These are phyloP conservation scores for Thalassophryne amazonica DNA, from an alignment of 2,797 vertebrate genomes.

Conservation along the genomic window DNA sequence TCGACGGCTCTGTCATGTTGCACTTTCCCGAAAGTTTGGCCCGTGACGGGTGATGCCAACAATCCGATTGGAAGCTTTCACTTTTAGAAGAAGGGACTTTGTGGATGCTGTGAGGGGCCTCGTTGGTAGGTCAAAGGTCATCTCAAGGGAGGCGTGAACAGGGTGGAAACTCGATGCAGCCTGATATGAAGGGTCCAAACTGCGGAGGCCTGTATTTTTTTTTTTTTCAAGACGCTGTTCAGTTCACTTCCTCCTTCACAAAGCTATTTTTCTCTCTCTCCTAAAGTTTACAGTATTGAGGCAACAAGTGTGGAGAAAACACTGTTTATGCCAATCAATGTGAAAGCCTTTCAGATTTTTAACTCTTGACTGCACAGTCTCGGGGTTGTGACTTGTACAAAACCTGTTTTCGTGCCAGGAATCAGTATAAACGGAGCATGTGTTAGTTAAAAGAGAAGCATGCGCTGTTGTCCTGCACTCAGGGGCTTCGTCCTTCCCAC, in stretches of 20 bases:
- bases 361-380: slow-evolving; percentile 41
- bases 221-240: slow-evolving; percentile 7
- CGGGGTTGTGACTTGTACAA: slow-evolving; percentile 49
- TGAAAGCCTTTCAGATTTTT: slow-evolving; percentile 51
- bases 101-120: neutral
- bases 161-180: slow-evolving; percentile 2
- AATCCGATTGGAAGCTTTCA: neutral
- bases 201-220: slow-evolving; percentile 1
- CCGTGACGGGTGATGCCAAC: neutral
- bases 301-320: slow-evolving; percentile 2
- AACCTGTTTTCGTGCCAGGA: slow-evolving; percentile 19
- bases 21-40: slow-evolving; percentile 29
- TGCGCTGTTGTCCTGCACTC: slow-evolving; percentile 68
- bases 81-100: neutral
- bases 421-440: slow-evolving; percentile 62
- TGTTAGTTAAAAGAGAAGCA: slow-evolving; percentile 65
- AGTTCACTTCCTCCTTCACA: slow-evolving; percentile 38
- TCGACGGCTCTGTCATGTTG: slow-evolving; percentile 25
- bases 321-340: slow-evolving; percentile 54
- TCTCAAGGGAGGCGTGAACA: neutral
- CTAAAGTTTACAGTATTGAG: slow-evolving; percentile 67
- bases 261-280: slow-evolving; percentile 37
- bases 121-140: neutral
- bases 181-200: slow-evolving; percentile 13
- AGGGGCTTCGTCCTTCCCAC: slow-evolving; percentile 56